Conservation (phyloP, 2,113 vertebrate species). For the Clupea harengus region DNA sequence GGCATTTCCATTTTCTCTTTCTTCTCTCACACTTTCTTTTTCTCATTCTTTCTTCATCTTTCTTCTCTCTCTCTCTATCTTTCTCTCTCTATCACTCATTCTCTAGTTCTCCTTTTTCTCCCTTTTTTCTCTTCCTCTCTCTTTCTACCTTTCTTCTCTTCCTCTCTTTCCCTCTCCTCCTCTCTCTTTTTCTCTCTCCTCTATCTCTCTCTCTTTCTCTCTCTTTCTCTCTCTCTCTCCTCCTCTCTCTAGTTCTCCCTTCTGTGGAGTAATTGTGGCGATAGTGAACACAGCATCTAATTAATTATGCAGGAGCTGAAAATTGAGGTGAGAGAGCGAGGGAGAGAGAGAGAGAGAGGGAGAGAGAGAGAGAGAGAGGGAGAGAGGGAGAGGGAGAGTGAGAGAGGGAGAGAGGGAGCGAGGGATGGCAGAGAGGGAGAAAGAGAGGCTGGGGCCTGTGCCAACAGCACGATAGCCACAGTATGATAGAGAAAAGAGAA, state of each 20-base stretch:
- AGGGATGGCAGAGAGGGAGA: conserved; percentile 22
- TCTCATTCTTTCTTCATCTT: not conserved
- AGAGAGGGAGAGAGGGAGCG: conserved; percentile 39
- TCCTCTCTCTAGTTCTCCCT: conserved; percentile 41
- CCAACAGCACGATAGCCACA: conserved; percentile 43
- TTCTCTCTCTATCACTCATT: not conserved
- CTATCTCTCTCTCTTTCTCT: not conserved
- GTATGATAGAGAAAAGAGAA: conserved; percentile 42
- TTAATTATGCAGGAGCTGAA: conserved; percentile 78
- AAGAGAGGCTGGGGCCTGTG: conserved; percentile 24
- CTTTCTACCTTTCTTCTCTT: not conserved
- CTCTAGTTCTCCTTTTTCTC: not conserved
- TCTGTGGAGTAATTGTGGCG: conserved; percentile 74
- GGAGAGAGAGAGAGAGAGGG: conserved; percentile 48
- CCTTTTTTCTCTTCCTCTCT: not conserved
- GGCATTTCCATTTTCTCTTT: not conserved
- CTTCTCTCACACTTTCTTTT: not conserved
- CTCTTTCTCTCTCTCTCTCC: conserved; percentile 14
- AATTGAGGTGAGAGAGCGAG: conserved; percentile 74
- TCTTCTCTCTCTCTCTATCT: not conserved
- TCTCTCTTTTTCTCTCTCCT: not conserved
- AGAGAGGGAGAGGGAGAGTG: conserved; percentile 42
- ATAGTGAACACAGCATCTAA: conserved; percentile 73
- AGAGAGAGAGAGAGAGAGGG: conserved; percentile 39
- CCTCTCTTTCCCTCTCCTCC: not conserved